These are phyloP conservation scores for Apamea crenata DNA, from an alignment of 2,888 invertebrate genomes.

Conservation along the genomic window DNA sequence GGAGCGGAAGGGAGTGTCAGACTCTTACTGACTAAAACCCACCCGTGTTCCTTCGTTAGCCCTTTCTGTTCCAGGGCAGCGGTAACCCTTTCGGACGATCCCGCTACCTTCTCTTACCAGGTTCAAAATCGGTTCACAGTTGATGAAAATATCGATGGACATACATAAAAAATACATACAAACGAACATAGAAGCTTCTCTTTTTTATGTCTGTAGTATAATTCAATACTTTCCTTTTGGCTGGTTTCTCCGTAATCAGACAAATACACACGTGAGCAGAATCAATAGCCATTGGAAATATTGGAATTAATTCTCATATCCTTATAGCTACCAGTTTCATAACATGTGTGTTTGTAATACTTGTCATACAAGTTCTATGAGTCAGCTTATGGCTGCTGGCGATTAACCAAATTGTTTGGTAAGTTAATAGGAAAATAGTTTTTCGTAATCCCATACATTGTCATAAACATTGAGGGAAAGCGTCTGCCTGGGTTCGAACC, in stretches of 20 bases:
- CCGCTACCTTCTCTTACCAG: no score
- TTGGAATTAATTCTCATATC: conserved; percentile 34
- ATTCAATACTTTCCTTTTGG: conserved; percentile 6
- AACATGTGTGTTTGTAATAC: conserved; percentile 11
- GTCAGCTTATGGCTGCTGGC: not conserved
- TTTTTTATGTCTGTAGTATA: not conserved
- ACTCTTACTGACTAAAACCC: no score
- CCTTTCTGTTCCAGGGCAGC: no score
- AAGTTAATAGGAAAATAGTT: not conserved
- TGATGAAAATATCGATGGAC: no score
- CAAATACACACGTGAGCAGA: conserved; percentile 1
- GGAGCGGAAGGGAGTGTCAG: no score
- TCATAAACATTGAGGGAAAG: not conserved
- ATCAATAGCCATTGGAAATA: conserved; percentile 23
- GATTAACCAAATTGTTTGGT: not conserved
- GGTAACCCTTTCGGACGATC: no score
- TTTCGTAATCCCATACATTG: not conserved
- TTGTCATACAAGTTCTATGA: conserved; percentile 42
- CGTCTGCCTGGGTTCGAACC: no score
- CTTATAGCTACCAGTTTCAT: conserved; percentile 38
- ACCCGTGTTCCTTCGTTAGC: no score
- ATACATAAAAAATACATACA: no score
- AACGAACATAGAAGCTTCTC: no score
- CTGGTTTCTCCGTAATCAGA: not conserved
- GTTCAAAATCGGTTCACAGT: no score